Conservation (phyloP, 2,113 vertebrate genomes). For the Falcunculus frontatus region DNA sequence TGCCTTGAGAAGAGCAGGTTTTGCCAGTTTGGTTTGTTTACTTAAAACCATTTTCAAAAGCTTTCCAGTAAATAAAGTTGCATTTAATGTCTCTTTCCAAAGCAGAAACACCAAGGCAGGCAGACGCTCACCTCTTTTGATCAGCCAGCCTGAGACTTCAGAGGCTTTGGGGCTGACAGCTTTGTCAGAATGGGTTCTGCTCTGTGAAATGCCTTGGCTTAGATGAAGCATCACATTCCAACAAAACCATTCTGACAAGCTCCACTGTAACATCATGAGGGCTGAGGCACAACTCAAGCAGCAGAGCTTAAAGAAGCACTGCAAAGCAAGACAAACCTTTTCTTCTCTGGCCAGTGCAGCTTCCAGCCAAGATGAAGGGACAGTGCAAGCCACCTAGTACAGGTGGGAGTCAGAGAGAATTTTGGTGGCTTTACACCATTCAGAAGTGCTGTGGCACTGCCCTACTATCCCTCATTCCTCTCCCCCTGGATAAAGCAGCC, state of each 20-base stretch:
- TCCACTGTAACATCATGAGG: not conserved
- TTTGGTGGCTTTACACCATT: not conserved
- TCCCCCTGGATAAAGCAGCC: not conserved
- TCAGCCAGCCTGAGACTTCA: constrained; percentile 37
- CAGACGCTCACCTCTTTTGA: constrained; percentile 30
- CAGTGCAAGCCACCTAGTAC: not conserved
- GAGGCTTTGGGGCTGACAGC: constrained; percentile 30
- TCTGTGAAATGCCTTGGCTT: not conserved
- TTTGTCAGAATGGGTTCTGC: constrained; percentile 41
- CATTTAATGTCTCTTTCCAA: not conserved
- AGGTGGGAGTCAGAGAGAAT: not conserved
- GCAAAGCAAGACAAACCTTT: not conserved
- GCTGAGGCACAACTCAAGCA: constrained; percentile 24
- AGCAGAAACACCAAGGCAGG: not conserved
- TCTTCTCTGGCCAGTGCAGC: not conserved
- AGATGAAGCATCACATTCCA: constrained; percentile 25
- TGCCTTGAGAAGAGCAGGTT: not conserved
- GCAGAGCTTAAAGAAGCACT: not conserved
- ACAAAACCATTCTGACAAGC: constrained; percentile 29
- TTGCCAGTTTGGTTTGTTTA: constrained; percentile 1
- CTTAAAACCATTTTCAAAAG: constrained; percentile 24
- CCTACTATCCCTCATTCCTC: not conserved
- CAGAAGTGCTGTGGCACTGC: not conserved
- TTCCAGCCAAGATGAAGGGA: not conserved
- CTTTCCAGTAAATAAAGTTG: constrained; percentile 17